Base-by-base conservation (phyloP, 2,113 vertebrate genomes). In the Garra rufa region DNA sequence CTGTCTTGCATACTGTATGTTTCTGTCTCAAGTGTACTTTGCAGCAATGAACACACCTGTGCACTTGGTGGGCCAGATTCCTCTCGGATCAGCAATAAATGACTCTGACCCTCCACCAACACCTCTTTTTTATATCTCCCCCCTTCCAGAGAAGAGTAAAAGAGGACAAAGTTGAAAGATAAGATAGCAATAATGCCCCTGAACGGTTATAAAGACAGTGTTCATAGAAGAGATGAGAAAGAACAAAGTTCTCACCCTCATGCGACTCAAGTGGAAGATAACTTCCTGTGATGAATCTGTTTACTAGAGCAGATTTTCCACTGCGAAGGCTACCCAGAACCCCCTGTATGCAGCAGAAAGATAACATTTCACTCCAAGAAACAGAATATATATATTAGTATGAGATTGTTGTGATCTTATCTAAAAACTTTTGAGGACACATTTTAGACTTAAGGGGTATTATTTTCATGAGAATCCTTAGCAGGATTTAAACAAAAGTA, bases 71-170 rank as follows among this genome's bases (percentile, higher is more conserved):
- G 88, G 0, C 95, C 96, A 0, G 94, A 93, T 89, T 99, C 97
- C 89, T 99, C 98, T 61, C 97, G 95, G 90, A 99, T 97, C 88
- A 99, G 92, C 88, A 99, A 88, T 77, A 99, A 92, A 85, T 98
- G 94, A 92, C 96, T 98, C 86, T 98, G 97, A 46, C 97, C 97
- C 0, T 99, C 97, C 10, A 98, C 95, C 34, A 94, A 87, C 87
- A 98, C 94, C 90, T 99, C 98, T 71, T 98, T 99, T 92, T 99
- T 99, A 91, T 97, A 96, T 84, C 97, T 94, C 0, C 96, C 96
- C 46, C 96, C 97, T 99, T 93, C 78, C 46, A 61, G 61, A 71
- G 41, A 8, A 85, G 46, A 83, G n/a, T n/a, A 8, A 28, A 50
- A 82, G 1, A 61, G 17, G 11, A 24, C 44, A 28, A 52, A 55